Conservation (phyloP, 1,140 invertebrate species). For the Drosophila ercepeae region DNA sequence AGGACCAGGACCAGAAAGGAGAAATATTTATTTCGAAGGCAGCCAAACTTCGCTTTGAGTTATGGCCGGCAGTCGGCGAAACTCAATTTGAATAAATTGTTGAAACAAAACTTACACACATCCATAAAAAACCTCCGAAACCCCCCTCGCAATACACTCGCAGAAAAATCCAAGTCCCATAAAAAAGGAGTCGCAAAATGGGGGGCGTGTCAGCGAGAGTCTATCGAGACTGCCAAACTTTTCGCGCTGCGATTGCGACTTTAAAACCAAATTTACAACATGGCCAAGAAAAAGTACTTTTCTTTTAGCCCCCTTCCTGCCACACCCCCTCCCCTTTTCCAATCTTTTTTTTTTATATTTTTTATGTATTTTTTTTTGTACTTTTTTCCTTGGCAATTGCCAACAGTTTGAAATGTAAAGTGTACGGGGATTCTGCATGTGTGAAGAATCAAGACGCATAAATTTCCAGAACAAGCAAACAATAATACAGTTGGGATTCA, state of each 20-base stretch:
- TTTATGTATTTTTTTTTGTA: not conserved
- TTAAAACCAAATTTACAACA: conserved; percentile 76
- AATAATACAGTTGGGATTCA: conserved; percentile 19
- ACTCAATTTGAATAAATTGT: conserved; percentile 81
- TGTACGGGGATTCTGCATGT: conserved; percentile 34
- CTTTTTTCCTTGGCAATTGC: conserved; percentile 7
- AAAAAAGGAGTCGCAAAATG: not conserved
- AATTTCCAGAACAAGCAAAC: conserved; percentile 48
- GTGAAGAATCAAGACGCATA: conserved; percentile 77
- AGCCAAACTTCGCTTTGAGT: conserved; percentile 62
- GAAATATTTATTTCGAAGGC: conserved; percentile 30
- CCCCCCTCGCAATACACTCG: conserved; percentile 23
- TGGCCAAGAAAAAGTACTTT: conserved; percentile 32
- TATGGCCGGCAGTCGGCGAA: conserved; percentile 75
- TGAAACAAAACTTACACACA: conserved; percentile 61
- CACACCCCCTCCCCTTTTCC: not conserved
- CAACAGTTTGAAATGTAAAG: conserved; percentile 34
- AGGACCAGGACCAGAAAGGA: conserved; percentile 20
- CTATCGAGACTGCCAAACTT: conserved; percentile 65
- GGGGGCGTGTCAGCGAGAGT: conserved; percentile 34
- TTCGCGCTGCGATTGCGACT: conserved; percentile 45
- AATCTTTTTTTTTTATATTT: conserved; percentile 7
- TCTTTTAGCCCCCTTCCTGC: not conserved
- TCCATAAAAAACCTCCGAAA: conserved; percentile 3
- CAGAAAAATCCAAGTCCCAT: conserved; percentile 12